Conservation (phyloP, 2,113 vertebrate species). For the Procavia capensis region DNA sequence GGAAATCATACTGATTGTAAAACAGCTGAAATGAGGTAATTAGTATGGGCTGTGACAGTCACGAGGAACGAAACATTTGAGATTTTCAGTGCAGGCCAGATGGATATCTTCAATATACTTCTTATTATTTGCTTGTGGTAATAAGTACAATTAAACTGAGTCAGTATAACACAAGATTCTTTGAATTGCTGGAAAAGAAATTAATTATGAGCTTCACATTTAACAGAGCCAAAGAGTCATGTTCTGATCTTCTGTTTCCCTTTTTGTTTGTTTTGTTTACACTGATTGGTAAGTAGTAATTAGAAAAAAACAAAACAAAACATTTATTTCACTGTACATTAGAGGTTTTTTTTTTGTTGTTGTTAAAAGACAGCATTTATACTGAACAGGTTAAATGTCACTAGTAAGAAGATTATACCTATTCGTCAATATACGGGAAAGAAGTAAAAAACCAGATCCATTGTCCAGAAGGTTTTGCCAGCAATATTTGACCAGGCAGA, state of each 20-base stretch:
- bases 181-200: constrained; percentile 78
- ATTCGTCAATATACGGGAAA: background rate
- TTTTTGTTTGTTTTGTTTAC: constrained; percentile 75
- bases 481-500: background rate
- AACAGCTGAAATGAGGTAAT: constrained; percentile 85
- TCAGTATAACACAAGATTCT: constrained; percentile 77
- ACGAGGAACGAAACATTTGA: constrained; percentile 64
- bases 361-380: background rate
- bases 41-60: constrained; percentile 84
- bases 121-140: constrained; percentile 85
- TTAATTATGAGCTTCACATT: constrained; percentile 83
- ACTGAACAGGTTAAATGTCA: background rate
- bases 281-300: constrained; percentile 75
- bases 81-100: constrained; percentile 82
- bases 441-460: background rate
- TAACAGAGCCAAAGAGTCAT: constrained; percentile 80
- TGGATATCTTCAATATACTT: constrained; percentile 89
- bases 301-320: constrained; percentile 37
- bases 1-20: constrained; percentile 84
- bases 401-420: background rate
- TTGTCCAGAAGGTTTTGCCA: background rate
- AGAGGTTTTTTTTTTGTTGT: background rate
- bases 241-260: constrained; percentile 80
- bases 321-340: constrained; percentile 19
- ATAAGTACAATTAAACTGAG: constrained; percentile 86